phyloP scores from a whole-genome alignment of 2,888 invertebrate genomes.

The Entomobrya multifasciata region DNA sequence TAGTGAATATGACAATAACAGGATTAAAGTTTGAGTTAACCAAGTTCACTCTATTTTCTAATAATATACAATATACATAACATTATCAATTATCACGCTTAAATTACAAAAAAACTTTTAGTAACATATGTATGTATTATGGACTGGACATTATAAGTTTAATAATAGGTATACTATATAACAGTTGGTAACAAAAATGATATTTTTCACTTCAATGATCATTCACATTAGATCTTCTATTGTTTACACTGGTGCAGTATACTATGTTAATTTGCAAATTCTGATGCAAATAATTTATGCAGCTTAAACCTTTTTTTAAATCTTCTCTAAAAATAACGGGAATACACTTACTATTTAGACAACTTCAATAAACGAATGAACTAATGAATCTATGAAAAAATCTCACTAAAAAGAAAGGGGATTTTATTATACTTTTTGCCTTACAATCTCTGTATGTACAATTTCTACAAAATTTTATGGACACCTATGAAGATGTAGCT shows the following conservation, averaged over 20 bases:
- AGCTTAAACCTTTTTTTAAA: too few relatives aligned
- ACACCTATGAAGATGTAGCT: neutral
- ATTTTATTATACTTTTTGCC: too few relatives aligned
- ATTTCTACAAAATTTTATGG: too few relatives aligned
- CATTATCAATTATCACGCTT: neutral
- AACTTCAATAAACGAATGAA: too few relatives aligned
- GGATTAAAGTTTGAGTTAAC: neutral
- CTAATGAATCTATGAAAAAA: too few relatives aligned
- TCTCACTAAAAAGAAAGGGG: too few relatives aligned
- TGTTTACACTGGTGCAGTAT: neutral
- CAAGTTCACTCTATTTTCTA: too few relatives aligned
- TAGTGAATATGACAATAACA: constrained; percentile 16
- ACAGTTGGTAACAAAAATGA: constrained; percentile 45
- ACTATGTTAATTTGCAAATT: neutral
- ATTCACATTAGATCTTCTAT: neutral
- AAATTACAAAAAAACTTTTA: neutral
- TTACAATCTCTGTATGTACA: too few relatives aligned
- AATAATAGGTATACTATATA: neutral
- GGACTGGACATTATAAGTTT: constrained; percentile 31
- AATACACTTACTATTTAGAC: too few relatives aligned
- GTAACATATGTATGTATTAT: neutral
- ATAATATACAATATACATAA: too few relatives aligned
- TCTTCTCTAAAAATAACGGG: too few relatives aligned
- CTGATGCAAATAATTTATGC: neutral
- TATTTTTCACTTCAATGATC: constrained; percentile 23